Evolutionary conservation across 2,797 vertebrate genomes (phyloP).

Genomic region (Spea hammondii): DNA sequence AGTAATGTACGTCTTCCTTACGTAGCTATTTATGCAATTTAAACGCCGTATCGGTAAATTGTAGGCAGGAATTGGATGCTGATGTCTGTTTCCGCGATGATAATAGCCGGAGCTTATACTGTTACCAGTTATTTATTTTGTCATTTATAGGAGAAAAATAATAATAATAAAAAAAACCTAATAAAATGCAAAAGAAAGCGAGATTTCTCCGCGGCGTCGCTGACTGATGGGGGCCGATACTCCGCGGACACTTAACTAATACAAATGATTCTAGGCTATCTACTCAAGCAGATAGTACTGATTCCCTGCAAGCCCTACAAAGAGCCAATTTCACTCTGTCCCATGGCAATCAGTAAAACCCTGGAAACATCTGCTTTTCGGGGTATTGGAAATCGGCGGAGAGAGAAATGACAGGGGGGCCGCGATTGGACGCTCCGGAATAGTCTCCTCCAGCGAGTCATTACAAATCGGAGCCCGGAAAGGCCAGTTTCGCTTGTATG

Average conservation of each 20-base stretch:
- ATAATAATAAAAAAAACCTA: neutral
- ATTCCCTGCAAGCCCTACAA: constrained; percentile 26
- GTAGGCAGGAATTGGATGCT: neutral
- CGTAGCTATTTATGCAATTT: neutral
- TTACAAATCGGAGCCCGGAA: constrained; percentile 33
- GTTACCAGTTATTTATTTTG: constrained; percentile 32
- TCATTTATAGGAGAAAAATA: constrained; percentile 22
- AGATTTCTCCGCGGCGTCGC: constrained; percentile 4
- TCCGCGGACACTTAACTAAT: constrained; percentile 44
- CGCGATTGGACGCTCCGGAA: constrained; percentile 50
- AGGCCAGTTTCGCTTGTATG: constrained; percentile 53
- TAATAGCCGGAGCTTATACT: constrained; percentile 18
- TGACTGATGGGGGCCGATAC: constrained; percentile 40
- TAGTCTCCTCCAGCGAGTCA: constrained; percentile 50
- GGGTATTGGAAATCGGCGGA: neutral
- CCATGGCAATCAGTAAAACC: constrained; percentile 24
- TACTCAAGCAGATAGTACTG: constrained; percentile 22
- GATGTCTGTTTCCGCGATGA: constrained; percentile 15
- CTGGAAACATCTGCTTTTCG: constrained; percentile 39
- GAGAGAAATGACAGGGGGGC: constrained; percentile 16
- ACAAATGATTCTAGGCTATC: constrained; percentile 39
- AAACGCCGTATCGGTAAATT: neutral
- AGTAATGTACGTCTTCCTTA: neutral
- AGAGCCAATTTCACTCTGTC: constrained; percentile 43
- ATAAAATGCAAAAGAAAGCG: constrained; percentile 6